Percentiles rank a stretch among this genome's conserved stretches.
Evolutionary conservation across 2,113 vertebrate genomes (phyloP).

Genomic region (Anguilla rostrata): DNA sequence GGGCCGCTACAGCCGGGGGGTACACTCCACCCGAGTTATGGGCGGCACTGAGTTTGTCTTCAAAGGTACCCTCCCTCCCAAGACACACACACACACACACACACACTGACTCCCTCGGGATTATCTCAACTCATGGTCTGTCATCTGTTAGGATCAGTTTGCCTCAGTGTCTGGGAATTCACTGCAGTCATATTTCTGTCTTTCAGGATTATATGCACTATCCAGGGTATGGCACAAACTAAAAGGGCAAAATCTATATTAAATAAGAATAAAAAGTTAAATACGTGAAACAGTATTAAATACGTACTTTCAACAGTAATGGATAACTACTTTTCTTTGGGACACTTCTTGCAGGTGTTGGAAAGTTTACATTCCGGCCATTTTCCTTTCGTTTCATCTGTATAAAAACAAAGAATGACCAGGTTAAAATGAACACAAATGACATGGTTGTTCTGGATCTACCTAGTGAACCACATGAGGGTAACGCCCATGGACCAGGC

Average conservation of each 20-base stretch:
- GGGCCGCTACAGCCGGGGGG: slow-evolving; percentile 79
- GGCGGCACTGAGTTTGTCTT: slow-evolving; percentile 84
- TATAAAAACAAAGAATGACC: background rate
- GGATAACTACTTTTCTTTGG: no score
- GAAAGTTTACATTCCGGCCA: background rate
- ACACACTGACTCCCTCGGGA: background rate
- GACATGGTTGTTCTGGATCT: slow-evolving; percentile 25
- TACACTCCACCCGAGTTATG: slow-evolving; percentile 77
- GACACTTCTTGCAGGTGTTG: no score
- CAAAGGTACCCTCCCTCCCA: slow-evolving; percentile 74
- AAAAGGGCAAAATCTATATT: background rate
- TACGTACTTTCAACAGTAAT: background rate
- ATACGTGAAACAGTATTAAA: background rate
- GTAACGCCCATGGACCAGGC: slow-evolving; percentile 82
- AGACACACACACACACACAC: background rate
- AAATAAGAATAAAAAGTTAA: background rate
- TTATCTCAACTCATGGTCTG: background rate
- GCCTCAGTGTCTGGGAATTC: background rate
- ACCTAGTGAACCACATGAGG: slow-evolving; percentile 82
- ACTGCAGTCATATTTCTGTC: background rate
- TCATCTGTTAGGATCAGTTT: background rate
- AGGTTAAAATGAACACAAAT: background rate
- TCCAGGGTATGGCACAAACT: background rate
- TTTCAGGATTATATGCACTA: background rate
- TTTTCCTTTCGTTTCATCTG: background rate